Evolutionary conservation across 2,888 invertebrate species (phyloP).

Genomic region (Amorpha juglandis): DNA sequence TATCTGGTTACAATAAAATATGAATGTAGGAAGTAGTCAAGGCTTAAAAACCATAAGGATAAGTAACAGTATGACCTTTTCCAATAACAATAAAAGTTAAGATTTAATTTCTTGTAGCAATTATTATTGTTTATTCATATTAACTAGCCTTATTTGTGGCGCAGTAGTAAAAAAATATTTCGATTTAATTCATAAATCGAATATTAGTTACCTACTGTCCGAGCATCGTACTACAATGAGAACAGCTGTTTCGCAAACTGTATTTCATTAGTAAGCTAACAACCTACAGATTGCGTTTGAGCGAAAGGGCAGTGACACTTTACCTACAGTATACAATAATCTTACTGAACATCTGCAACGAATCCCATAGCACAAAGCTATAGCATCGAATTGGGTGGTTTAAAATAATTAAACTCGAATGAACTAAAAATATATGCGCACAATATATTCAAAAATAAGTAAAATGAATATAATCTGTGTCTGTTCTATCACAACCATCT

Average conservation of each 20-base stretch:
- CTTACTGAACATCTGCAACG: too few species aligned
- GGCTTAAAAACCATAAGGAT: slow-evolving; percentile 10
- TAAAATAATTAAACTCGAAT: too few species aligned
- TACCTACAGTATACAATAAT: neutral
- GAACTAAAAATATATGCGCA: too few species aligned
- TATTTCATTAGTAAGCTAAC: slow-evolving; percentile 18
- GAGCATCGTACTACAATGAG: slow-evolving; percentile 17
- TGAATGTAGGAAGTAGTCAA: slow-evolving; percentile 13
- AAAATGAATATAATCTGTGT: too few species aligned
- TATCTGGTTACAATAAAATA: neutral
- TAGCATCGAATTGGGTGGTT: neutral
- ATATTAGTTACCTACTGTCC: neutral
- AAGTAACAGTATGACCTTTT: slow-evolving; percentile 12
- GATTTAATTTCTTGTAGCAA: neutral
- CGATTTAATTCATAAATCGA: neutral
- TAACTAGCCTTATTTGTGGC: neutral
- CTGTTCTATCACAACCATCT: too few species aligned
- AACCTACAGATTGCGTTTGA: slow-evolving; percentile 12
- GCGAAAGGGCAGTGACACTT: slow-evolving; percentile 14
- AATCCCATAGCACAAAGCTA: neutral
- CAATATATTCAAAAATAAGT: too few species aligned
- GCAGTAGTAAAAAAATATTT: neutral
- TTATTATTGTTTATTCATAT: neutral
- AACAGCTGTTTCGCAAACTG: slow-evolving; percentile 2
- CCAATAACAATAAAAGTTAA: neutral